A percentile compares a stretch with the other conserved stretches of the same genome.
phyloP scores from a whole-genome alignment of 2,113 vertebrate species.

The Vidua chalybeata region DNA sequence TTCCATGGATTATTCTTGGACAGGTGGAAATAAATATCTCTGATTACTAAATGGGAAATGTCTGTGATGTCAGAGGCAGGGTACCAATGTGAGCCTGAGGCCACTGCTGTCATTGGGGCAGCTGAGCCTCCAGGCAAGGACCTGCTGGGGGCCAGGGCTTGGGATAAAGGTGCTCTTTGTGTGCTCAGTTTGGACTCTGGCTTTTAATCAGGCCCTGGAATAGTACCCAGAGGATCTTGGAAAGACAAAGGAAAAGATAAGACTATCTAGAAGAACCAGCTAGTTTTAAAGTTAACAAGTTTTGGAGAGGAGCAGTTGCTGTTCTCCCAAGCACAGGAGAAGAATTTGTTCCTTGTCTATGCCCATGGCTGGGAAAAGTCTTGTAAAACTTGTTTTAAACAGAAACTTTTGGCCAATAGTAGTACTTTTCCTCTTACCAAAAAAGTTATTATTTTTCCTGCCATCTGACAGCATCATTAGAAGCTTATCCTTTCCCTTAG shows the following conservation, averaged over 20 bases:
- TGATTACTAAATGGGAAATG: neutral
- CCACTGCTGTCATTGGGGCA: neutral
- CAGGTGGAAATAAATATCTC: neutral
- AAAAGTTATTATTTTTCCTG: neutral
- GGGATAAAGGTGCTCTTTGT: neutral
- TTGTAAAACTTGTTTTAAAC: neutral
- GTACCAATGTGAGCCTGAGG: neutral
- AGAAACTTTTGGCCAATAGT: neutral
- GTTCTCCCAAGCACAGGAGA: neutral
- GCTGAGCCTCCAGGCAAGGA: neutral
- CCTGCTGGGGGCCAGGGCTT: neutral
- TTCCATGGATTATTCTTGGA: neutral
- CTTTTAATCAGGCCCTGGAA: neutral
- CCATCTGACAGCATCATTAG: neutral
- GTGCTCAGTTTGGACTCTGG: rapidly evolving
- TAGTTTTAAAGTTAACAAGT: neutral
- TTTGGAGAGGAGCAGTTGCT: neutral
- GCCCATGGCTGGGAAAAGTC: neutral
- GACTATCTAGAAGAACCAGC: neutral
- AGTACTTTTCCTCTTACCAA: neutral
- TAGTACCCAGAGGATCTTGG: neutral
- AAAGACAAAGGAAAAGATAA: neutral
- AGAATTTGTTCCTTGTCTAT: neutral
- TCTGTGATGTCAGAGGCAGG: neutral
- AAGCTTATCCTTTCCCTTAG: neutral